Conservation (phyloP, 2,797 vertebrate genomes). For the Centropyge bicolor region DNA sequence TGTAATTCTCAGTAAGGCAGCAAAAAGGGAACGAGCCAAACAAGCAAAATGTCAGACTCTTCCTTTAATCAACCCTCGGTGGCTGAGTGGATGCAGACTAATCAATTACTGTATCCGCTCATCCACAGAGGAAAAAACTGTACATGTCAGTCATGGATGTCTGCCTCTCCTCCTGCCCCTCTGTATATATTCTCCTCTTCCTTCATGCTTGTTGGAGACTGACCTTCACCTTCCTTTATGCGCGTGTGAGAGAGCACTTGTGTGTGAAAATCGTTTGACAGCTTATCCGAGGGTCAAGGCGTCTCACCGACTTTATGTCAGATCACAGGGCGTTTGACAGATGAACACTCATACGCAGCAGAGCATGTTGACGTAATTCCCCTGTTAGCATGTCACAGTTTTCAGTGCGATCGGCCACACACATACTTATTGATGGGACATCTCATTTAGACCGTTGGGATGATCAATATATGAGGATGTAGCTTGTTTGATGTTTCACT, state of each 20-base stretch:
- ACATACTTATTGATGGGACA: neutral
- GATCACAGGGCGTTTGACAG: constrained; percentile 61
- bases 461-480: constrained; percentile 2
- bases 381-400: constrained; percentile 18
- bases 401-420: neutral
- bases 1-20: constrained; percentile 19
- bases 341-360: constrained; percentile 43
- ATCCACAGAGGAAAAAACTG: constrained; percentile 36
- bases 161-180: constrained; percentile 31
- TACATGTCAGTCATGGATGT: constrained; percentile 51
- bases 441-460: constrained; percentile 1
- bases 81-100: constrained; percentile 39
- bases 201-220: constrained; percentile 36
- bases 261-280: constrained; percentile 62
- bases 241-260: constrained; percentile 46
- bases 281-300: constrained; percentile 68
- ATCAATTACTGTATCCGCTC: constrained; percentile 48
- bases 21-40: neutral
- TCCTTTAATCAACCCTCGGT: constrained; percentile 53
- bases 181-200: constrained; percentile 21
- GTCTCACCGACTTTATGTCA: constrained; percentile 60
- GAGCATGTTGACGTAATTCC: constrained; percentile 29
- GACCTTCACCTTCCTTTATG: constrained; percentile 65
- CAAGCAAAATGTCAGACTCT: constrained; percentile 42
- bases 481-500: constrained; percentile 9